Percentiles rank a stretch among this genome's conserved stretches.
Evolutionary conservation across 2,113 vertebrate species (phyloP).

Genomic region (Zapus hudsonius): DNA sequence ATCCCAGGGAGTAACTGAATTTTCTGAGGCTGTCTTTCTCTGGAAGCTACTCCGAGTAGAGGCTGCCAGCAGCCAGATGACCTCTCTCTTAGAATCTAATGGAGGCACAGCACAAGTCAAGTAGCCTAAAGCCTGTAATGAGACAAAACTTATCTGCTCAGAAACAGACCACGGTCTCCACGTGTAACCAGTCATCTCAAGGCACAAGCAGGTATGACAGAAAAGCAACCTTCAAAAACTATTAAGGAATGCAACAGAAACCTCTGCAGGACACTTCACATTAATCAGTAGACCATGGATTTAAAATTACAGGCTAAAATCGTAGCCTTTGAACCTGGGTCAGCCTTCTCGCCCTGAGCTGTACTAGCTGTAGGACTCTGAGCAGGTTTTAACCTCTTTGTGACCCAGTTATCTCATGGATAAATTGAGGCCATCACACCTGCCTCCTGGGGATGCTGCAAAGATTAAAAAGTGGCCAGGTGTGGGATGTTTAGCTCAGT

Average conservation of each 20-base stretch:
- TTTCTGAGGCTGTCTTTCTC: background rate
- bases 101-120: background rate
- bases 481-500: background rate
- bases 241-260: background rate
- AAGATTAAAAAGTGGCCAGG: background rate
- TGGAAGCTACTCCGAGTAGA: background rate
- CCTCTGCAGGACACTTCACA: background rate
- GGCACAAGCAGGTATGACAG: background rate
- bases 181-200: background rate
- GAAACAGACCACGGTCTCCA: background rate
- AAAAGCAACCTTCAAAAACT: background rate
- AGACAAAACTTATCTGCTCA: background rate
- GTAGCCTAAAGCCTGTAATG: background rate
- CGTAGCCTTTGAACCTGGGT: background rate
- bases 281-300: background rate
- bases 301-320: background rate
- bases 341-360: background rate
- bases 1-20: background rate
- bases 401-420: background rate
- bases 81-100: background rate
- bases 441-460: rapidly evolving
- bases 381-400: background rate
- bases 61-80: background rate
- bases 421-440: background rate
- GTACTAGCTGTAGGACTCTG: background rate